These are phyloP conservation scores for human DNA, from an alignment of 2,113 vertebrate genomes.

Conservation along the genomic window DNA sequence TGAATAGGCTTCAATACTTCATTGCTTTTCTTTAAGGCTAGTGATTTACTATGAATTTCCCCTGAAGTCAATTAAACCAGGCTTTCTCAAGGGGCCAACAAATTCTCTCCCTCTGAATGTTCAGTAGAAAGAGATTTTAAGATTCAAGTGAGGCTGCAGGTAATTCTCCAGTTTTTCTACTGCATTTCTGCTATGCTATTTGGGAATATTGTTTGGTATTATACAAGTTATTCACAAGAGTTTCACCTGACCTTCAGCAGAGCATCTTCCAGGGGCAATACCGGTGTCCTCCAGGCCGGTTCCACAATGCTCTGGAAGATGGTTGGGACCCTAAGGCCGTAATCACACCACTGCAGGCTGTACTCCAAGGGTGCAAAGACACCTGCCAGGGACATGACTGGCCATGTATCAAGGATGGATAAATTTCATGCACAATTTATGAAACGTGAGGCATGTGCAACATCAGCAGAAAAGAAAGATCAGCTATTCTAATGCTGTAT, in stretches of 20 bases:
- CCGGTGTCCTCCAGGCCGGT: rapidly evolving
- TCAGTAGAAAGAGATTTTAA: background rate
- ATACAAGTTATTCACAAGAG: background rate
- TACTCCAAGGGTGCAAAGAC: background rate
- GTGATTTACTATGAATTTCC: background rate
- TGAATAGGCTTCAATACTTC: slow-evolving; percentile 26
- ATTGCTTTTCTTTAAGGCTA: slow-evolving; percentile 43
- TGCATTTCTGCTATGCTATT: background rate
- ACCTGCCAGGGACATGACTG: background rate
- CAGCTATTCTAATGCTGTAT: background rate
- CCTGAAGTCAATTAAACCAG: background rate
- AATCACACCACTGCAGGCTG: background rate
- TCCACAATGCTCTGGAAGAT: background rate
- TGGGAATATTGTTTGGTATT: background rate
- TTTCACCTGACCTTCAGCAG: background rate
- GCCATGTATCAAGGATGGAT: background rate
- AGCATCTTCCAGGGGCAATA: background rate
- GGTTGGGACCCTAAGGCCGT: background rate
- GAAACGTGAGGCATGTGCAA: background rate
- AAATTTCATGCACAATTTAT: background rate
- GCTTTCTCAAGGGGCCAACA: background rate
- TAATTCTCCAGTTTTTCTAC: background rate
- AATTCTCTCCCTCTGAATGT: background rate
- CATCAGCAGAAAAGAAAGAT: background rate
- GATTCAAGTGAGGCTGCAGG: background rate